Conservation (phyloP, 2,888 invertebrate genomes). For the Lithophane ornitopus region DNA sequence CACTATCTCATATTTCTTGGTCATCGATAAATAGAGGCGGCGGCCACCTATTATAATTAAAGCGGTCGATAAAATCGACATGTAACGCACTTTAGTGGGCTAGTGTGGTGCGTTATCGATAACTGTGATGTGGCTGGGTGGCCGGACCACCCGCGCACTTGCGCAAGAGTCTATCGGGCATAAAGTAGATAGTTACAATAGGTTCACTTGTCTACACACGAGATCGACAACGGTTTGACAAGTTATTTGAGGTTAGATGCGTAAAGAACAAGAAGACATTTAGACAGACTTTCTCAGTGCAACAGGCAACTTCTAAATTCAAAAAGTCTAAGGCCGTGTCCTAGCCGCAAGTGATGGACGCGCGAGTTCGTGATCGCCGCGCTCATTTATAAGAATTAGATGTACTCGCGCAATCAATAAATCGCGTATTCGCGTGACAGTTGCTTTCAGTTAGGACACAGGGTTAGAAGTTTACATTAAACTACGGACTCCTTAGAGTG, state of each 20-base stretch:
- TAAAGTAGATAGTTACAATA: constrained; percentile 50
- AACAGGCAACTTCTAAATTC: neutral
- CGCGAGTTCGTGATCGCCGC: neutral
- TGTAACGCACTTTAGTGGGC: constrained; percentile 78
- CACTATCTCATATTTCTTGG: constrained; percentile 77
- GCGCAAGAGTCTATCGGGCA: constrained; percentile 63
- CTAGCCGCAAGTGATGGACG: neutral
- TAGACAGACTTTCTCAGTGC: neutral
- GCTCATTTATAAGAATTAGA: neutral
- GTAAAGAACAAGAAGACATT: constrained; percentile 3
- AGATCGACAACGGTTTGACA: neutral
- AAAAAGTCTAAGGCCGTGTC: neutral
- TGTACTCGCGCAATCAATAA: neutral
- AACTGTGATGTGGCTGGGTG: constrained; percentile 73
- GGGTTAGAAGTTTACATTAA: neutral
- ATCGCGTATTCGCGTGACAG: neutral
- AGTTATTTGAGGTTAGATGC: neutral
- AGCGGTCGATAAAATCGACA: constrained; percentile 81
- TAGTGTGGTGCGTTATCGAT: constrained; percentile 81
- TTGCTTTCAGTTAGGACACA: neutral
- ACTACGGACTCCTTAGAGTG: neutral
- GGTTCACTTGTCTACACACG: constrained; percentile 25
- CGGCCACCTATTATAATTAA: constrained; percentile 83
- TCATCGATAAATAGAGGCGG: constrained; percentile 77
- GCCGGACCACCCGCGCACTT: constrained; percentile 81